Evolutionary conservation across 2,888 invertebrate genomes (phyloP).

Genomic region (Drosophila barbarae): DNA sequence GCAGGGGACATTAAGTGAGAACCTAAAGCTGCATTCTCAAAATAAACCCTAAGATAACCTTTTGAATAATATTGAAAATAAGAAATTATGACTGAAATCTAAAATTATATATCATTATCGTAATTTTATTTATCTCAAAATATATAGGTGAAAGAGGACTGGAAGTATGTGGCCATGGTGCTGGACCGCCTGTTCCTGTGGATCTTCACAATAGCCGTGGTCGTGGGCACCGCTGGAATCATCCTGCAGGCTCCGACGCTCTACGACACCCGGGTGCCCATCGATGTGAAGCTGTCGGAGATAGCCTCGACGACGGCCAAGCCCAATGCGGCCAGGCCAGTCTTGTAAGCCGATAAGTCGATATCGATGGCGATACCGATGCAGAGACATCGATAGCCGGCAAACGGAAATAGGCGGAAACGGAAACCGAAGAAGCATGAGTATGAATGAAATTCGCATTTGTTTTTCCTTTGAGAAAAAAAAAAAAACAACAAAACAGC

Average conservation of each 20-base stretch:
- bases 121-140: neutral
- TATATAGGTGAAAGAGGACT: conserved; percentile 94
- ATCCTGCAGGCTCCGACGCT: conserved; percentile 96
- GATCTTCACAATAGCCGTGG: conserved; percentile 97
- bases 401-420: conserved; percentile 10
- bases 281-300: conserved; percentile 92
- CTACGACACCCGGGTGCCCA: conserved; percentile 93
- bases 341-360: conserved; percentile 76
- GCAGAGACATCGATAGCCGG: conserved; percentile 12
- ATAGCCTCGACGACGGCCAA: conserved; percentile 94
- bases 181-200: conserved; percentile 97
- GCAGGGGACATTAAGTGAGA: conserved; percentile 1
- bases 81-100: too few relatives aligned
- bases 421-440: conserved; percentile 25
- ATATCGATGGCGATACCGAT: neutral
- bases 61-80: neutral
- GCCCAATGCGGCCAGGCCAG: conserved; percentile 82
- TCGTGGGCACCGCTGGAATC: conserved; percentile 95
- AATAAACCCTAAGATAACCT: too few relatives aligned
- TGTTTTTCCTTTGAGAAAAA: conserved; percentile 50
- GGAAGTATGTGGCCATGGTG: conserved; percentile 99
- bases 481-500: conserved; percentile 21
- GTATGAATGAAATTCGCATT: conserved; percentile 57
- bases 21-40: neutral
- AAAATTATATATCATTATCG: too few relatives aligned